Evolutionary conservation across 2,797 vertebrate species (phyloP), one percentile per base, ranked within the genome.

Genomic region (Sebastes taczanowskii): DNA sequence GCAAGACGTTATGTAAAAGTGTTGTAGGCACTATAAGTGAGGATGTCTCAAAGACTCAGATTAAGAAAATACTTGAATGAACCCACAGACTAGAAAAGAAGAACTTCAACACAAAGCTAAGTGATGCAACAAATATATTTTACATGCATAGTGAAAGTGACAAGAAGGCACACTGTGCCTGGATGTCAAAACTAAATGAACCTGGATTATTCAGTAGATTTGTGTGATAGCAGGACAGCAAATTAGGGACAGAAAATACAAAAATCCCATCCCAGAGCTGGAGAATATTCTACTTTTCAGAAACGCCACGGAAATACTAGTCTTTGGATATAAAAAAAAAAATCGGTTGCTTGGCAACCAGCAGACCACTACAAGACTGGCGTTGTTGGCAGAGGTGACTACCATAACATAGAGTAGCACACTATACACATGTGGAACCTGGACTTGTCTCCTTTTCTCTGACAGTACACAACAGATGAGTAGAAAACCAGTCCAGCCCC

Each of bases 341-440:
- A 76, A 77, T 20, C 1, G 2, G 90, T 92, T 91, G 88, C 93
- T 81, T 86, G 83, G 91, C 90, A 94, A 94, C 91, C 78, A 71
- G 64, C 65, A 81, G 78, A 86, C 69, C 74, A 78, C 67, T 29
- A 59, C 22, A 55, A 69, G 71, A 77, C 29, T 78, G 10, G 49
- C 30, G 66, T 77, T 70, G 66, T 83, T 29, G 13, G 52, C 55
- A 46, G 79, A 66, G 58, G 68, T 74, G 75, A 63, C 72, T 29
- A 73, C 62, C 42, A 83, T 35, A 58, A 71, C 42, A 22, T 22
- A 74, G 25, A 11, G 61, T 29, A 85, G 23, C 14, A 46, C 60
- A 60, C 53, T 11, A 10, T 25, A 67, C n/a, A 84, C 38, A 82
- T 14, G 32, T 32, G 34, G 59, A 82, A 72, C 69, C 38, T 71